These are phyloP conservation scores for Chiroxiphia lanceolata DNA, from an alignment of 2,797 vertebrate genomes.

Conservation along the genomic window DNA sequence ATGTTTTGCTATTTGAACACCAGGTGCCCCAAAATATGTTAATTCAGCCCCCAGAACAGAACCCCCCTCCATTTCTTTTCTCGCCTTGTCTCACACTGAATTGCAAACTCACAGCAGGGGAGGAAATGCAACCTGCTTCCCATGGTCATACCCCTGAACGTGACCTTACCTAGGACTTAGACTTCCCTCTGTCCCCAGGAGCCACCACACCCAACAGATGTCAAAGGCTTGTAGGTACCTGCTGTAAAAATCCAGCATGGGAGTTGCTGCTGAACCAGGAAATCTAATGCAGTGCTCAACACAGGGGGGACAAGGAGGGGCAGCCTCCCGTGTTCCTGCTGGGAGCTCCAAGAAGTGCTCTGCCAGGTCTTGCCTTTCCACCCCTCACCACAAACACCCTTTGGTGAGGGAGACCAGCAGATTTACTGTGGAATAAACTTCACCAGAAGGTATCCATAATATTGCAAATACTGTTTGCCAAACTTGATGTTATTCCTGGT, in stretches of 20 bases:
- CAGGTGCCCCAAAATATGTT: neutral
- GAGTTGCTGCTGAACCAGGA: neutral
- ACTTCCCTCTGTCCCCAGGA: neutral
- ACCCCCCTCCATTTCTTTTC: neutral
- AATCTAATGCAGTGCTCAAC: rapidly evolving
- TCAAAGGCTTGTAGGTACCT: neutral
- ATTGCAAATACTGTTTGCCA: neutral
- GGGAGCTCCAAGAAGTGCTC: neutral
- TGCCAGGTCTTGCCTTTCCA: neutral
- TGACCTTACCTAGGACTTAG: neutral
- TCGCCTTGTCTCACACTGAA: neutral
- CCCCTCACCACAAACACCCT: neutral
- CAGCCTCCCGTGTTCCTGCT: rapidly evolving
- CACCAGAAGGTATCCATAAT: neutral
- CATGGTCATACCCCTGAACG: neutral
- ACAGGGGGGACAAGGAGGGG: neutral
- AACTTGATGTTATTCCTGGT: rapidly evolving
- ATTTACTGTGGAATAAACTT: neutral
- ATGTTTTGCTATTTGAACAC: neutral
- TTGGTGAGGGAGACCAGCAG: neutral
- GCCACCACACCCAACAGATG: neutral
- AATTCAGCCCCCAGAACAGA: neutral
- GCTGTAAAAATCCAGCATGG: rapidly evolving
- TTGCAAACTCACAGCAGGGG: slow-evolving; percentile 33
- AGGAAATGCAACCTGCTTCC: slow-evolving; percentile 16